phyloP scores from a whole-genome alignment of 2,888 invertebrate genomes.

The Drosophila atroscutellata region DNA sequence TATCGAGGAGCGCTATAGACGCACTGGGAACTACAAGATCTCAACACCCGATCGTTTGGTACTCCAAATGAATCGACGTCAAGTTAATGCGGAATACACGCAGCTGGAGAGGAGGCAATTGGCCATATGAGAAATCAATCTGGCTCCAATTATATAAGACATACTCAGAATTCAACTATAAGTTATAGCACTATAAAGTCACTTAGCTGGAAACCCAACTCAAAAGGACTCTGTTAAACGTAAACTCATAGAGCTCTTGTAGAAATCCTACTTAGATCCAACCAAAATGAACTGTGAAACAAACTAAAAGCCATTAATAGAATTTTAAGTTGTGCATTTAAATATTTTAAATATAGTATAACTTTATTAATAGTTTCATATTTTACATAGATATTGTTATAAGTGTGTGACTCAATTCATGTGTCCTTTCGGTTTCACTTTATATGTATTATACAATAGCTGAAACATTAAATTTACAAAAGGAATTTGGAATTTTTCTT shows the following conservation, averaged over 20 bases:
- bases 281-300: background rate
- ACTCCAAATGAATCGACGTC: conserved; percentile 50
- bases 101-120: conserved; percentile 28
- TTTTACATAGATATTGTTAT: conserved; percentile 53
- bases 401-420: conserved; percentile 39
- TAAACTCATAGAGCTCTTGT: background rate
- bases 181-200: background rate
- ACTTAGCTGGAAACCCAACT: background rate
- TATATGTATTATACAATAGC: conserved; percentile 55
- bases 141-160: no score
- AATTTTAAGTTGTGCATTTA: conserved; percentile 30
- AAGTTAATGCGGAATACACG: background rate
- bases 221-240: background rate
- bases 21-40: conserved; percentile 53
- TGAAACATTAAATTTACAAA: conserved; percentile 66
- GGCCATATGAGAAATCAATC: conserved; percentile 9
- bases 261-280: background rate
- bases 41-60: conserved; percentile 68
- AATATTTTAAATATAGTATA: conserved; percentile 52
- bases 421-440: conserved; percentile 28
- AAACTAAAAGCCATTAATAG: background rate
- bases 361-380: conserved; percentile 52
- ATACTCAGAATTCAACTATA: background rate
- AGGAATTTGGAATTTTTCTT: conserved; percentile 38
- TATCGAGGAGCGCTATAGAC: conserved; percentile 52